Evolutionary conservation across 2,113 vertebrate genomes (phyloP).

Genomic region (Lonchura striata): DNA sequence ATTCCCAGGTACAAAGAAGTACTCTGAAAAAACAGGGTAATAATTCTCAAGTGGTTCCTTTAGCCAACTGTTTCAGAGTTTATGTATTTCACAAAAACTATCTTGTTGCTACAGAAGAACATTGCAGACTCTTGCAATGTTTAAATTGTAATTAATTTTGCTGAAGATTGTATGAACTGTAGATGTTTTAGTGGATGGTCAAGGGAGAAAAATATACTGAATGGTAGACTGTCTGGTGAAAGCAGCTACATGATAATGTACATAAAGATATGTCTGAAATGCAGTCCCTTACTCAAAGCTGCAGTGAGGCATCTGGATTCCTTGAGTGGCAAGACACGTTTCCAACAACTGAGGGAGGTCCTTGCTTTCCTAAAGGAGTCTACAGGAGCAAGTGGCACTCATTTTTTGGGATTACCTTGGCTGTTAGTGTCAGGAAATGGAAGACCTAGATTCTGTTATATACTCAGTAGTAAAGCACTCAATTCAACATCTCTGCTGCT

Average conservation of each 20-base stretch:
- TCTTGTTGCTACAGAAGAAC: neutral
- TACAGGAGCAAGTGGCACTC: neutral
- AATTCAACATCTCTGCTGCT: neutral
- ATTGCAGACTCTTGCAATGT: neutral
- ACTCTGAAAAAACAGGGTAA: neutral
- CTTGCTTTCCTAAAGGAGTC: neutral
- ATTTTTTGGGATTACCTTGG: neutral
- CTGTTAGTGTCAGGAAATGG: neutral
- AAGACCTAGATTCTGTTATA: neutral
- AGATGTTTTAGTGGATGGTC: neutral
- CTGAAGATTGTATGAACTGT: neutral
- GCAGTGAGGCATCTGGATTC: neutral
- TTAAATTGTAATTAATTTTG: neutral
- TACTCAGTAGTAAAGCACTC: neutral
- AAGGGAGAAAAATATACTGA: neutral
- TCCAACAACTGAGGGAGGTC: neutral
- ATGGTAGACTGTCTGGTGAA: neutral
- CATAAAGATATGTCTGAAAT: neutral
- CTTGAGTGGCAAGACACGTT: neutral
- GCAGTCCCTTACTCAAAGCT: neutral
- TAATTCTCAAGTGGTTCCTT: neutral
- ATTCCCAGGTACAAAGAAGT: neutral
- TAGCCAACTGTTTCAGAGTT: neutral
- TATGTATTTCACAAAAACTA: neutral
- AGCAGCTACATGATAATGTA: neutral